Evolutionary conservation across 2,113 vertebrate species (phyloP), one percentile per base, ranked within the genome.

Genomic region (Noctilio leporinus): DNA sequence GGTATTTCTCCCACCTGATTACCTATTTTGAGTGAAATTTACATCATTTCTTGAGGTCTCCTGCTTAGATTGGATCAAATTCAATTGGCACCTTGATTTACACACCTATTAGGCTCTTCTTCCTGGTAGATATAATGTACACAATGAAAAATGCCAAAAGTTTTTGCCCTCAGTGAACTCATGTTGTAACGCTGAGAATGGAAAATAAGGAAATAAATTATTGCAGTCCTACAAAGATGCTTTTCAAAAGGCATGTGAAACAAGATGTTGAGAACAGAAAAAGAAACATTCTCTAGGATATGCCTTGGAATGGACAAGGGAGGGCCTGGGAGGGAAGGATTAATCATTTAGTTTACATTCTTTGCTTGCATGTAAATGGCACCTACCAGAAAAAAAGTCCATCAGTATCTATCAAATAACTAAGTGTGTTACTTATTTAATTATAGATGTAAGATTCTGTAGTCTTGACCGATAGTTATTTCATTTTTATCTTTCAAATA

Each of bases 11-110:
- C 49, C 12, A 75, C n/a, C 86, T 97, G 96, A 94, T 96, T 96
- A 75, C 57, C 35, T 75, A 91, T 95, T 96, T 89, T 96, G 82
- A 93, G 81, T 82, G n/a, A 93, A 97, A 96, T 97, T 96, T 93
- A 33, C 64, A 91, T 84, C 17, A 91, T 49, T 91, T 89, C 38
- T 86, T 91, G 30, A 93, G 64, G 45, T 91, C 78, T 91, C 88
- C 70, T 67, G 47, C 55, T 95, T 43, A 93, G 67, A 96, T 95
- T 93, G 90, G 33, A 78, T 67, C 24, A 90, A 92, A 94, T 86
- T 86, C 89, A 96, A 59, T 75, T 82, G 82, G 43, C 7, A 91
- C 16, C 30, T 94, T 93, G 86, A 91, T 96, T 95, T 93, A 86
- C 45, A 91, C 53, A 64, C 14, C 86, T 62, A 84, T 76, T 94